Base-by-base conservation (phyloP, 2,113 vertebrate genomes). In the Elaphurus davidianus region DNA sequence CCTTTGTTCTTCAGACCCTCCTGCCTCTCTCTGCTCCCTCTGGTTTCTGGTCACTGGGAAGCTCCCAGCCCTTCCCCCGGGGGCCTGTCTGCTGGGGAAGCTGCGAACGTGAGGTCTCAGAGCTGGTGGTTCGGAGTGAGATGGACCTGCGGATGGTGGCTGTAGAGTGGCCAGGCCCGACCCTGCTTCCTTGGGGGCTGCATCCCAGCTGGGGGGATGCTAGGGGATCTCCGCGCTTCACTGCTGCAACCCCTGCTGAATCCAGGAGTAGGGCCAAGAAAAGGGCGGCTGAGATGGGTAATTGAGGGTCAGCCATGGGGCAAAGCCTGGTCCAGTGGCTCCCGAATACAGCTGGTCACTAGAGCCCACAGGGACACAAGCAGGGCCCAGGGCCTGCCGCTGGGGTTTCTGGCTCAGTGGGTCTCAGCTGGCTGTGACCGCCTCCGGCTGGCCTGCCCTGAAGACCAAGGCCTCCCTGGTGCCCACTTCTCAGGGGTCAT, bases 211-310 rank as follows among this genome's bases (percentile, higher is more conserved):
- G 0, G 13, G 74, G 74, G 3, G 25, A 33, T 81, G 47, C 17
- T n/a, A 19, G 47, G 17, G 30, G 9, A 4, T 28, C n/a, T 17
- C n/a, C 1, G 0, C 0, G 4, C n/a, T 23, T 54, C 43, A 1
- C 47, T 33, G 60, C 62, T 3, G 8, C 60, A 21, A 45, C 12
- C 28, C 30, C 57, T 57, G 7, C 43, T 9, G 5, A 47, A 11
- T 1, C 50, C 54, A 16, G 36, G n/a, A 64, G 6, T 52, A 82
- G 50, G 28, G 3, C 81, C 87, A 54, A 2, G 40, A 1, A 6
- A 17, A 55, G n/a, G 59, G 82, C 11, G 1, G n/a, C 28, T 16
- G 8, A 1, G 0, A 6, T n/a, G 43, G 23, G n/a, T 33, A 12
- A 55, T 0, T 0, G 2, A 71, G 76, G 55, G 60, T 11, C 19